Percentiles rank a stretch among this genome's conserved stretches.
Evolutionary conservation across 2,797 vertebrate species (phyloP).

Genomic region (Odontamblyopus rebecca): DNA sequence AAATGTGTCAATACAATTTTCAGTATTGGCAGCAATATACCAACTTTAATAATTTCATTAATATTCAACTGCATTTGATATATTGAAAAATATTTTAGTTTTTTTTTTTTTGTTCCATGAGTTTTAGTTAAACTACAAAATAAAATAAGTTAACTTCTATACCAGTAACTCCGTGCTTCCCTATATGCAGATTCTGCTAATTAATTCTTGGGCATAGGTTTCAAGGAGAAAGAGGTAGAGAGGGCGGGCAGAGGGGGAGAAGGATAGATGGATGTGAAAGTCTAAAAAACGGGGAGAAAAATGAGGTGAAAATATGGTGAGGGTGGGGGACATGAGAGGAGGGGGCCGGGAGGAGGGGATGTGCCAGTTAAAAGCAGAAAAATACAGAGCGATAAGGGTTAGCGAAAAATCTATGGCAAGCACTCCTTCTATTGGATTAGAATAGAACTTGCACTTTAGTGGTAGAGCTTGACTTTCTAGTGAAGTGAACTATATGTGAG

Average conservation of each 20-base stretch:
- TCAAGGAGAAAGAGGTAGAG: slow-evolving; percentile 41
- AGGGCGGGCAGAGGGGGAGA: slow-evolving; percentile 39
- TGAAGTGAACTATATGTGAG: slow-evolving; percentile 11
- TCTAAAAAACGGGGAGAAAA: slow-evolving; percentile 56
- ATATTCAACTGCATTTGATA: too few relatives aligned
- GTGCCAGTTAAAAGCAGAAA: slow-evolving; percentile 14
- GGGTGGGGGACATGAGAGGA: slow-evolving; percentile 39
- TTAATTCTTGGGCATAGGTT: slow-evolving; percentile 19
- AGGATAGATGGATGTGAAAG: slow-evolving; percentile 51
- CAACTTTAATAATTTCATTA: background rate
- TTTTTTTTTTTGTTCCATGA: too few relatives aligned
- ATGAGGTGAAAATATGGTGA: slow-evolving; percentile 41
- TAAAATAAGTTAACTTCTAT: background rate
- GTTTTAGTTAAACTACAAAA: too few relatives aligned
- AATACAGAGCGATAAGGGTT: slow-evolving; percentile 16
- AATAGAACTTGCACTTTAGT: slow-evolving; percentile 25
- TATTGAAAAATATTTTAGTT: too few relatives aligned
- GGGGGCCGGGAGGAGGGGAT: slow-evolving; percentile 17
- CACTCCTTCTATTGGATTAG: slow-evolving; percentile 18
- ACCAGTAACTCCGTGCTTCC: background rate
- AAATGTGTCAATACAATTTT: too few relatives aligned
- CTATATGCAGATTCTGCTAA: background rate
- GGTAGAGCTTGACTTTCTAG: slow-evolving; percentile 49
- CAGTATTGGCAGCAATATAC: too few relatives aligned
- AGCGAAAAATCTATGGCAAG: slow-evolving; percentile 17